Conservation (phyloP, 2,797 vertebrate species). For the Prionace glauca region DNA sequence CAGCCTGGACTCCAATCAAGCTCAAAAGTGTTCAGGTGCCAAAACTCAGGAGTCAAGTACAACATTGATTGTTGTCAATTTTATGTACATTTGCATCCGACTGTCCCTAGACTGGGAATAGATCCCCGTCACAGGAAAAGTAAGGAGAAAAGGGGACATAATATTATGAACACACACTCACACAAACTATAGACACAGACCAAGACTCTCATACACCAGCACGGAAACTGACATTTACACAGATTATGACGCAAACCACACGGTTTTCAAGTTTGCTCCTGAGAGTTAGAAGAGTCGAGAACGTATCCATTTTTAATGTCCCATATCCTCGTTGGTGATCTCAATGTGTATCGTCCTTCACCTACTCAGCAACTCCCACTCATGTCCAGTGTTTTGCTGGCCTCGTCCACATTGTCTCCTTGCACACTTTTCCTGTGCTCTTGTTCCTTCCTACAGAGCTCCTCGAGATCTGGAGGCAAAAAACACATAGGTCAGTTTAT, state of each 20-base stretch:
- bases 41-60: background rate
- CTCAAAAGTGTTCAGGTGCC: background rate
- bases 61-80: background rate
- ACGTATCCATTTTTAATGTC: background rate
- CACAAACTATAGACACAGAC: background rate
- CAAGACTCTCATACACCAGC: background rate
- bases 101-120: background rate
- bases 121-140: background rate
- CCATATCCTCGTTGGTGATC: background rate
- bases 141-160: background rate
- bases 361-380: background rate
- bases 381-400: background rate
- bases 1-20: background rate
- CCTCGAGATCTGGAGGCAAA: constrained; percentile 49
- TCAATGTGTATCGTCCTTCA: background rate
- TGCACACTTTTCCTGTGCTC: background rate
- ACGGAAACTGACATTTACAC: background rate
- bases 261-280: background rate
- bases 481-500: background rate
- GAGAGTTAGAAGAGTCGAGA: background rate
- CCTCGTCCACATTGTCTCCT: background rate
- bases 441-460: constrained; percentile 43
- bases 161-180: background rate
- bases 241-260: background rate
- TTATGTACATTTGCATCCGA: background rate